Evolutionary conservation across 2,888 invertebrate genomes (phyloP).

Genomic region (Amorpha juglandis): DNA sequence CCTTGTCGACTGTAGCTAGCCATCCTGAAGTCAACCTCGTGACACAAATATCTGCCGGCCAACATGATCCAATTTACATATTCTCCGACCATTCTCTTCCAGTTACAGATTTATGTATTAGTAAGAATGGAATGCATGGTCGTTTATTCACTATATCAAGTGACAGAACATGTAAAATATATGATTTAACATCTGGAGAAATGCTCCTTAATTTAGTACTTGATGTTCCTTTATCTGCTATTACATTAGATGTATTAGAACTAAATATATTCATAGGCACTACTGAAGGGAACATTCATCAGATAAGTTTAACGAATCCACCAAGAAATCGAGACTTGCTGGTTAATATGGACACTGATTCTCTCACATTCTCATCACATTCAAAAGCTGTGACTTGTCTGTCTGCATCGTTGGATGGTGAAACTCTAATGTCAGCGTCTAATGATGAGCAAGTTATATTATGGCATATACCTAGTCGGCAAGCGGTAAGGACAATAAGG

Average conservation of each 20-base stretch:
- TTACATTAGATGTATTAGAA: conserved; percentile 88
- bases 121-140: conserved; percentile 87
- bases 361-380: conserved; percentile 87
- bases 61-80: conserved; percentile 86
- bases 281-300: conserved; percentile 87
- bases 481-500: conserved; percentile 87
- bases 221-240: conserved; percentile 87
- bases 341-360: conserved; percentile 79
- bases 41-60: conserved; percentile 80
- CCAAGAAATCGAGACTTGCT: conserved; percentile 88
- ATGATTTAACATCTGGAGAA: conserved; percentile 88
- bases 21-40: conserved; percentile 78
- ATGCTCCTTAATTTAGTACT: conserved; percentile 90
- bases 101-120: conserved; percentile 91
- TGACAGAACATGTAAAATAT: conserved; percentile 93
- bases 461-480: conserved; percentile 92
- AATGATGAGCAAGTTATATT: conserved; percentile 89
- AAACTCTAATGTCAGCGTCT: conserved; percentile 89
- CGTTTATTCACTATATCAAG: conserved; percentile 90
- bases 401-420: conserved; percentile 88
- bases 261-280: conserved; percentile 90
- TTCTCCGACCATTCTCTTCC: conserved; percentile 92
- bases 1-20: conserved; percentile 84
- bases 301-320: conserved; percentile 87
- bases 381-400: conserved; percentile 88